Evolutionary conservation across 1,140 invertebrate genomes (phyloP).

Genomic region (Halictus rubicundus): DNA sequence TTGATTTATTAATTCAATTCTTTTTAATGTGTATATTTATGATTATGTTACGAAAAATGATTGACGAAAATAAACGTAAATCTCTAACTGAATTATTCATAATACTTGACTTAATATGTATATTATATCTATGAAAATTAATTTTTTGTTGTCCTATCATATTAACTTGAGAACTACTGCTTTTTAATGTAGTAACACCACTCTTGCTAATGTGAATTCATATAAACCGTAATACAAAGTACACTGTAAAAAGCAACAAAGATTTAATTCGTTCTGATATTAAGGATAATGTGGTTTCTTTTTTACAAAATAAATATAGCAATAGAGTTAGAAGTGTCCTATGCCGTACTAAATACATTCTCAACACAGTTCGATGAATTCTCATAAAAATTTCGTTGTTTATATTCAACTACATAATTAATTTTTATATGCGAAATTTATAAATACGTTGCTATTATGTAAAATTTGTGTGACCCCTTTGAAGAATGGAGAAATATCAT

Average conservation of each 20-base stretch:
- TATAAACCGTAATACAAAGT: conserved; percentile 7
- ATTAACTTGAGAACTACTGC: background rate
- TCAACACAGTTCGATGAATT: conserved; percentile 57
- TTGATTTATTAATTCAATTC: too few relatives aligned
- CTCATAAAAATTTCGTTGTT: conserved; percentile 27
- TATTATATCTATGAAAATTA: background rate
- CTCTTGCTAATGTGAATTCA: conserved; percentile 17
- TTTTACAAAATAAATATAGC: conserved; percentile 32
- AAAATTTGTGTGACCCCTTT: background rate
- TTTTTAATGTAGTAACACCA: conserved; percentile 9
- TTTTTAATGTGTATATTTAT: background rate
- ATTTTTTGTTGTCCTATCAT: background rate
- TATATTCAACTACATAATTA: background rate
- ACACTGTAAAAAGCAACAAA: conserved; percentile 14
- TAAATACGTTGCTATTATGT: background rate
- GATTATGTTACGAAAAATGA: background rate
- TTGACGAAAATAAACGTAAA: background rate
- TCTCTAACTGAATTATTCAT: background rate
- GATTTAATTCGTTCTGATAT: conserved; percentile 34
- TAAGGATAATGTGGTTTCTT: conserved; percentile 33
- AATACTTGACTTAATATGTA: background rate
- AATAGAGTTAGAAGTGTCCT: conserved; percentile 36
- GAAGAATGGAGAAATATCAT: background rate
- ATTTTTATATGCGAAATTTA: background rate
- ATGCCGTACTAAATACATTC: conserved; percentile 18